phyloP scores from a whole-genome alignment of 2,113 vertebrate species.

The Thamnaconus septentrionalis region DNA sequence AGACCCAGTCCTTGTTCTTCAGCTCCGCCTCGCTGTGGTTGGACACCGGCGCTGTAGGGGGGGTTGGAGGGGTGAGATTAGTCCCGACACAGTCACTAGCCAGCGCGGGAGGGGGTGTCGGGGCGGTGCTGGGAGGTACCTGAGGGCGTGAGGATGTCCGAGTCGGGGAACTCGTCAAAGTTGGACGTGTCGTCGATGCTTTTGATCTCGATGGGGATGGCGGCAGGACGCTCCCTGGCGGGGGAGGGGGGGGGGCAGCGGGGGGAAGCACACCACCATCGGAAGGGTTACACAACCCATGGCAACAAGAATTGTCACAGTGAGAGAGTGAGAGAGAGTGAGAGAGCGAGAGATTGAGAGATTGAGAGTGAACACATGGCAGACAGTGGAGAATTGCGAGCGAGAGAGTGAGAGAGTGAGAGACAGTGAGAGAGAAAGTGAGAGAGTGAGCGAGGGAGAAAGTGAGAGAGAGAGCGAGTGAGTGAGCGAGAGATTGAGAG shows the following conservation, averaged over 20 bases:
- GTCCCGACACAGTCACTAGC: not conserved
- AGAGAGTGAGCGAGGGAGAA: no score
- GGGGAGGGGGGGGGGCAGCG: not conserved
- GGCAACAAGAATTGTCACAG: no score
- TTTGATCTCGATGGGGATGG: conserved; percentile 97
- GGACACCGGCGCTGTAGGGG: not conserved
- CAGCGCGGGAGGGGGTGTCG: not conserved
- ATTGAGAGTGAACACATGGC: no score
- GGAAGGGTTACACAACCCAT: no score
- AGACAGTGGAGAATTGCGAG: no score
- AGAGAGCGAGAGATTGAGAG: no score
- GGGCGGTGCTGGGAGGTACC: conserved; percentile 64
- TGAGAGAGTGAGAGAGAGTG: no score
- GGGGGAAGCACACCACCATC: not conserved
- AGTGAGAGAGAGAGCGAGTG: no score
- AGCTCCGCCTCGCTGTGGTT: conserved; percentile 83
- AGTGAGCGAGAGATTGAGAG: no score
- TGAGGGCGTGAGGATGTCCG: conserved; percentile 95
- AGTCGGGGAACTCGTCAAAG: conserved; percentile 98
- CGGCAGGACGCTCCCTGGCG: conserved; percentile 92
- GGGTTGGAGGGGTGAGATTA: not conserved
- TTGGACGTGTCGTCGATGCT: conserved; percentile 99
- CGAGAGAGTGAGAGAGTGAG: no score
- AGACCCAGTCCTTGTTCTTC: conserved; percentile 99
- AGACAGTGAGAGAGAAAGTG: no score